Conservation (phyloP, 2,113 vertebrate species). For the Myrmophylax atrothorax region DNA sequence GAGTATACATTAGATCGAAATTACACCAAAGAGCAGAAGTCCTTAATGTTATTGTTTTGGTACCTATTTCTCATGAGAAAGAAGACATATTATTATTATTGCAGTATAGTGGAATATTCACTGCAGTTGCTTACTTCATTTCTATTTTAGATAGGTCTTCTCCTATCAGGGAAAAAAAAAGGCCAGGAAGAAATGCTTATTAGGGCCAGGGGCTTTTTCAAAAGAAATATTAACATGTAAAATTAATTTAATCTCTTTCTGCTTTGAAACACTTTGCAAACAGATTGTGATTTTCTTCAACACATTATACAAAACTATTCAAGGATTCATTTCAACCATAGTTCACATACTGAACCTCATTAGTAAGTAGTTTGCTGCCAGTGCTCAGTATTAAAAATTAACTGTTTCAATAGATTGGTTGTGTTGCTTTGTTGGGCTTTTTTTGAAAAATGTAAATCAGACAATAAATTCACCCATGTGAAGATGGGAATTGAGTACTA, state of each 20-base stretch:
- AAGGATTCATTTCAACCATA: conserved; percentile 16
- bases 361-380: background rate
- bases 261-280: conserved; percentile 5
- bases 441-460: background rate
- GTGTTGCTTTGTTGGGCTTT: background rate
- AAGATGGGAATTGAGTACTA: background rate
- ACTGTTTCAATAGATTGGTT: background rate
- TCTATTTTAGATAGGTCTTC: background rate
- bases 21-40: background rate
- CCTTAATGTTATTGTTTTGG: background rate
- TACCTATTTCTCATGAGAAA: background rate
- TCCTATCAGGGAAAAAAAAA: background rate
- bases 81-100: background rate
- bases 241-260: conserved; percentile 9
- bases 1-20: background rate
- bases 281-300: conserved; percentile 16
- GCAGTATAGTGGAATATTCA: background rate
- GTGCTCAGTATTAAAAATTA: background rate
- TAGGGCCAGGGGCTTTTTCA: background rate
- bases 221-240: background rate
- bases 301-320: background rate
- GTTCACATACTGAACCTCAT: background rate
- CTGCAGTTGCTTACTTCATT: background rate
- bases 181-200: background rate
- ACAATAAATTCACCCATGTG: background rate